Conservation (phyloP, 92 coral and sea anemone genomes). For the Epizoanthus scotinus region DNA sequence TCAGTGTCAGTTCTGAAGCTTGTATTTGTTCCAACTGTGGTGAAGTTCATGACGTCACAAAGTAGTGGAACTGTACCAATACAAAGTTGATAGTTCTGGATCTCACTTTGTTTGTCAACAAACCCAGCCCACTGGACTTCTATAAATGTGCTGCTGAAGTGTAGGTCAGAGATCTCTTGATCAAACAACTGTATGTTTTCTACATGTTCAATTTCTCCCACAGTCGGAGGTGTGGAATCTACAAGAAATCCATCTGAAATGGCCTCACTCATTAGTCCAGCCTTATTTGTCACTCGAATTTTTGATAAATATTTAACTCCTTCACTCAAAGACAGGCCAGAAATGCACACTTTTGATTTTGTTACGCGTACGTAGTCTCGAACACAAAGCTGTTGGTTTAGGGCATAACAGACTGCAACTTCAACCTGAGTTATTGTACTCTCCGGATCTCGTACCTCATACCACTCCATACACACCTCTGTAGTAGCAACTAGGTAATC, state of each 20-base stretch:
- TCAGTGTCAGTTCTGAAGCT: conserved; percentile 23
- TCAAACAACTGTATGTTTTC: neutral
- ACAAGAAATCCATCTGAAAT: conserved; percentile 62
- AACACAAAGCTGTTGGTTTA: conserved; percentile 52
- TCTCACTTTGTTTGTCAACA: conserved; percentile 65
- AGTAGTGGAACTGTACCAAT: conserved; percentile 62
- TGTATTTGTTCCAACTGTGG: conserved; percentile 41
- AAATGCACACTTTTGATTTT: conserved; percentile 40
- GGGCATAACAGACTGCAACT: conserved; percentile 58
- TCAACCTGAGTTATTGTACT: conserved; percentile 56
- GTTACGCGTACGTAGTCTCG: conserved; percentile 47
- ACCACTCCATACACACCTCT: conserved; percentile 48
- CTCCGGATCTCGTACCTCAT: conserved; percentile 47
- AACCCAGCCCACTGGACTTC: conserved; percentile 64
- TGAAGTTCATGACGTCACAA: conserved; percentile 62
- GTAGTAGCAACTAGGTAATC: conserved; percentile 47
- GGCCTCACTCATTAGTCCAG: conserved; percentile 57
- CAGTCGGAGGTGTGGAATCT: conserved; percentile 66
- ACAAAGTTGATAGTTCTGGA: conserved; percentile 50
- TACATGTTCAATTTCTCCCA: neutral
- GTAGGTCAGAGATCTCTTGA: too few species aligned
- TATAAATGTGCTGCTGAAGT: conserved; percentile 49
- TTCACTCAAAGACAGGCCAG: conserved; percentile 52
- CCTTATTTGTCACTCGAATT: conserved; percentile 69
- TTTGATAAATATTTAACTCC: conserved; percentile 52